Percentiles rank a stretch among this genome's conserved stretches.
These are phyloP conservation scores for Enteromius fasciolatus DNA, from an alignment of 2,797 vertebrate species.

Conservation along the genomic window DNA sequence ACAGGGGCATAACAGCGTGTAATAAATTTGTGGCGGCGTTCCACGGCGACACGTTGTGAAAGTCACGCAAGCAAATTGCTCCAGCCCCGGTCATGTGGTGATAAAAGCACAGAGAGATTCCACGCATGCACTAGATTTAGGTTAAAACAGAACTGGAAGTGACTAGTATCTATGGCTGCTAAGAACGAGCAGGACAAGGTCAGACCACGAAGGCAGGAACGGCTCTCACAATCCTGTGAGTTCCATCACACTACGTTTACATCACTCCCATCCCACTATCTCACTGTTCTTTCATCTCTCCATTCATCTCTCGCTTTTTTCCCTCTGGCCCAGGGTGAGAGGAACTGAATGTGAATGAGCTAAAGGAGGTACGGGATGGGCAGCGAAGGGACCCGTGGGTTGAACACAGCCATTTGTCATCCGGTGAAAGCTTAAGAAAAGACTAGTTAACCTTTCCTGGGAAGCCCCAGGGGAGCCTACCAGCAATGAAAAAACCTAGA, in stretches of 20 bases:
- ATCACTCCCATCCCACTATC: conserved; percentile 3
- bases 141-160: conserved; percentile 1
- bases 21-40: background rate
- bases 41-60: background rate
- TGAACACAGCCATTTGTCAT: conserved; percentile 83
- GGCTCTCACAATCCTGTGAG: conserved; percentile 31
- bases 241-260: conserved; percentile 19
- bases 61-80: background rate
- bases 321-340: background rate
- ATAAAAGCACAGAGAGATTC: background rate
- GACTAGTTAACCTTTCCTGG: conserved; percentile 85
- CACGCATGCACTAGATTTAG: background rate
- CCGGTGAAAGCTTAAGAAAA: conserved; percentile 85
- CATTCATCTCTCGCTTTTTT: conserved; percentile 1
- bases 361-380: conserved; percentile 66
- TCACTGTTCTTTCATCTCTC: conserved; percentile 16
- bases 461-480: conserved; percentile 69
- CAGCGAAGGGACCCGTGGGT: conserved; percentile 73
- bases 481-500: conserved; percentile 57
- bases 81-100: background rate
- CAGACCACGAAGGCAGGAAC: conserved; percentile 27
- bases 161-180: conserved; percentile 18
- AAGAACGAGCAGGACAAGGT: conserved; percentile 30
- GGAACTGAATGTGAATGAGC: conserved; percentile 49
- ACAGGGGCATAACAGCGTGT: background rate